A percentile compares a stretch with the other conserved stretches of the same genome.
These are phyloP conservation scores for Calcarius lapponicus DNA, from an alignment of 2,797 vertebrate species.

Conservation along the genomic window DNA sequence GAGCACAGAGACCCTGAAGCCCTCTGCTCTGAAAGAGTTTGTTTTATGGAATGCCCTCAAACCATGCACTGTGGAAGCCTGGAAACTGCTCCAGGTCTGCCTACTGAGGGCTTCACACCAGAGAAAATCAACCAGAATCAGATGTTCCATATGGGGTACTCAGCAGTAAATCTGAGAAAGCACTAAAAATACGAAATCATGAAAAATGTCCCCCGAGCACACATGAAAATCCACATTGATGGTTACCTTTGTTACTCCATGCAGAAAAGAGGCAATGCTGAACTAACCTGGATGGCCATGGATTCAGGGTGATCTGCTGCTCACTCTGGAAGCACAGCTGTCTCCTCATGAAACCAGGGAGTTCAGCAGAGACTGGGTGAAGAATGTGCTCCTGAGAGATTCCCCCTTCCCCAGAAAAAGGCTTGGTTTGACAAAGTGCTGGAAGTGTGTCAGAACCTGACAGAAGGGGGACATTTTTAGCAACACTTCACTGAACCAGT, in stretches of 20 bases:
- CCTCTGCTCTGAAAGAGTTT: neutral
- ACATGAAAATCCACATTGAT: neutral
- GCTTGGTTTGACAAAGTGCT: neutral
- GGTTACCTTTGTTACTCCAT: neutral
- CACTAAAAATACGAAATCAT: neutral
- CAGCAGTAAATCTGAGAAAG: constrained; percentile 13
- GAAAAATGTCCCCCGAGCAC: neutral
- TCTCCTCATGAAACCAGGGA: neutral
- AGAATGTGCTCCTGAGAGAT: neutral
- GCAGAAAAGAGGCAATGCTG: neutral
- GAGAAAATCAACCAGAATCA: constrained; percentile 12
- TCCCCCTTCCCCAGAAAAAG: neutral
- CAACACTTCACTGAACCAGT: neutral
- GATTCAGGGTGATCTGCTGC: neutral
- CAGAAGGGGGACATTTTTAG: neutral
- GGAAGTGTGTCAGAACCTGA: neutral
- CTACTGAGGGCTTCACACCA: neutral
- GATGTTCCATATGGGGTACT: neutral
- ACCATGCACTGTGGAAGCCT: neutral
- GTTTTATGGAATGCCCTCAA: neutral
- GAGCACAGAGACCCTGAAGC: neutral
- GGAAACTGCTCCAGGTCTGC: neutral
- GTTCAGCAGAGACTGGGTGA: neutral
- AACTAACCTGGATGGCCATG: fast-evolving
- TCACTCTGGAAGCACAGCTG: neutral